Base-by-base conservation (phyloP, 2,888 invertebrate species). In the Odiellus spinosus region DNA sequence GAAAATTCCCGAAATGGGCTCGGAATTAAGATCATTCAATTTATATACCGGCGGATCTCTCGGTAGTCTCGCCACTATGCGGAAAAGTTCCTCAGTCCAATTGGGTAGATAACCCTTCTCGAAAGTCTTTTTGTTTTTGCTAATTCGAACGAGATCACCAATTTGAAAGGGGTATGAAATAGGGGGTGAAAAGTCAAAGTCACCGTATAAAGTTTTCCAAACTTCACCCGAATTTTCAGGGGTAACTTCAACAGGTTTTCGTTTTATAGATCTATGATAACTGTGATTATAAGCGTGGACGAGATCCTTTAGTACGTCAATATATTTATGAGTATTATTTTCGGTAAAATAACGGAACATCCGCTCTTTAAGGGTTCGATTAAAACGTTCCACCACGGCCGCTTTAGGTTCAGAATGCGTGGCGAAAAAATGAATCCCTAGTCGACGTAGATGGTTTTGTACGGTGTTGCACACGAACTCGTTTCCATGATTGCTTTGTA, bases 341-440 rank as follows among this genome's bases (percentile, higher is more conserved):
- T 47, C 46, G 2, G 56, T 56, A 36, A 60, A 59, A 46, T 59
- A 45, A 19, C 45, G 47, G 43, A 21, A 40, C 46, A 55, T 49
- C 14, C 45, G 54, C 36, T 55, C 52, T 52, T 61, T 61, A 11
- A 63, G 39, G 4, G 59, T 63, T 45, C 59, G 41, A 50, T 60
- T 59, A n/a, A 59, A 59, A 8, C 63, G 42, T 53, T 64, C 62
- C 1, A 59, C 56, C 4, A 61, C 49, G 1, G 55, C 51, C 1
- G 59, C 59, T 51, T 64, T 63, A 3, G 56, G 55, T 34, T 58
- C 51, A 47, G 59, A 57, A n/a, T 55, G 49, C 1, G 59, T 56
- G 2, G 54, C 56, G 36, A 59, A 58, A 51, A 55, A 58, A 26
- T 53, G 18, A 3, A 55, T 41, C 5, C 53, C 46, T 17, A 56